Percentiles rank a stretch among this genome's conserved stretches.
Conservation (phyloP, 2,888 invertebrate species). For the Callinectes sapidus region DNA sequence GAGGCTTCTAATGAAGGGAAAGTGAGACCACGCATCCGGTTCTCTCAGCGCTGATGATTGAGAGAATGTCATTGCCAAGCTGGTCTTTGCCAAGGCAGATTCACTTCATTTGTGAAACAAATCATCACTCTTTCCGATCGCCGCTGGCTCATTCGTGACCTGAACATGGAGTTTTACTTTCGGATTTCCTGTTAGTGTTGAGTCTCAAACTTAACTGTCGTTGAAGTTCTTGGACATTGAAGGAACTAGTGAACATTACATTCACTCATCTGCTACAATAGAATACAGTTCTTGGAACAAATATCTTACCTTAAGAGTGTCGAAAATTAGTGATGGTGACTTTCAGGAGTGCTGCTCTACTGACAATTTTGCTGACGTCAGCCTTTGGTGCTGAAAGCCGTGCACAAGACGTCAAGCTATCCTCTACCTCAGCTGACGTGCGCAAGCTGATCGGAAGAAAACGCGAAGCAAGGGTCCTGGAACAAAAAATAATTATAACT, state of each 20-base stretch:
- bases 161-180: not conserved
- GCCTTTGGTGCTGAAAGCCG: not conserved
- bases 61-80: not conserved
- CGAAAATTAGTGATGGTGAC: not conserved
- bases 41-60: not conserved
- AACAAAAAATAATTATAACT: slow-evolving; percentile 39
- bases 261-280: not conserved
- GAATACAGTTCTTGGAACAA: not conserved
- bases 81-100: not conserved
- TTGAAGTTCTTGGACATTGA: not conserved
- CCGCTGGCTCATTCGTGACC: not conserved
- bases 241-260: not conserved
- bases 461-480: not conserved
- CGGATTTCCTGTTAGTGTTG: not conserved
- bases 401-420: not conserved
- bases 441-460: slow-evolving; percentile 48
- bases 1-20: not conserved
- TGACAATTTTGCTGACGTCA: not conserved
- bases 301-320: not conserved
- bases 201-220: not conserved
- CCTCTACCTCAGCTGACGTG: slow-evolving; percentile 40
- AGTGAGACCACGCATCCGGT: not conserved
- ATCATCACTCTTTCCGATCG: not conserved
- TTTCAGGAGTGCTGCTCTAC: not conserved
- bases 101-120: not conserved